Evolutionary conservation across 2,113 vertebrate genomes (phyloP).

Genomic region (Dromaius novaehollandiae): DNA sequence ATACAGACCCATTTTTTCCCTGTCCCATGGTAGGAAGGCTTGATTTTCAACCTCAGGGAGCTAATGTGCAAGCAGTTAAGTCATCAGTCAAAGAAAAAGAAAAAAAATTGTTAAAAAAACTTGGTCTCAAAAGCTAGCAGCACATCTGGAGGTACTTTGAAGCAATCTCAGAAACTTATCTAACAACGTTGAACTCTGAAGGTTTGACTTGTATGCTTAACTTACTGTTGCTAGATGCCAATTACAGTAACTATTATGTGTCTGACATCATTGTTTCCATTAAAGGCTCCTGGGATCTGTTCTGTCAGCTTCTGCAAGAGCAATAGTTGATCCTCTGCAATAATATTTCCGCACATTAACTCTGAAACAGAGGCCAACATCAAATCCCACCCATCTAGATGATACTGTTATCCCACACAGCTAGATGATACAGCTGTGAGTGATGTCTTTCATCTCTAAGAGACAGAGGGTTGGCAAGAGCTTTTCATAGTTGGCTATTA

Average conservation of each 20-base stretch:
- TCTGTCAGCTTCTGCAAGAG: background rate
- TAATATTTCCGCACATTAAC: background rate
- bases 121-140: background rate
- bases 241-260: background rate
- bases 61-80: background rate
- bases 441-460: background rate
- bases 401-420: background rate
- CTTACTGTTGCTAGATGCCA: background rate
- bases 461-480: background rate
- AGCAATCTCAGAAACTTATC: background rate
- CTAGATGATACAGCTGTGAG: background rate
- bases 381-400: background rate
- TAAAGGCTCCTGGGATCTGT: background rate
- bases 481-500: background rate
- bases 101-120: background rate
- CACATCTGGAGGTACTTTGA: background rate
- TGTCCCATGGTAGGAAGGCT: background rate
- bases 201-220: background rate
- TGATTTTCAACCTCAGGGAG: background rate
- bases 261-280: background rate
- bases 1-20: background rate
- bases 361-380: background rate
- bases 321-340: background rate
- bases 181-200: background rate
- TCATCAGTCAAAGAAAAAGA: background rate